Conservation (phyloP, 2,888 invertebrate species). For the Dryocosmus kuriphilus region DNA sequence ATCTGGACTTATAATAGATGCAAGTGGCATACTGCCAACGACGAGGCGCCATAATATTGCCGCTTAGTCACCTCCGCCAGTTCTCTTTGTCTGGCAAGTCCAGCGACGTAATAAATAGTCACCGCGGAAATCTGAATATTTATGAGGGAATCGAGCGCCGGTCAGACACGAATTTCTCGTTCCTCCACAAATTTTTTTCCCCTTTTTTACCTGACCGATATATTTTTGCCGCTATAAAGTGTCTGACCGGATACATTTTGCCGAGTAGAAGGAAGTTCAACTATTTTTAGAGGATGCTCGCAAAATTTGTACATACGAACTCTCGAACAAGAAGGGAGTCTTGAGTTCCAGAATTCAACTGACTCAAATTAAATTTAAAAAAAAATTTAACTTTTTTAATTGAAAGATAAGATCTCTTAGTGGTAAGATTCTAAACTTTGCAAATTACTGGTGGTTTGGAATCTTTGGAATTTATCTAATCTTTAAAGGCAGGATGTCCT, state of each 20-base stretch:
- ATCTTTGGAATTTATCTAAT: not conserved
- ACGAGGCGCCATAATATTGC: conserved; percentile 62
- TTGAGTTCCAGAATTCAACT: conserved; percentile 2
- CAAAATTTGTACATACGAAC: conserved; percentile 10
- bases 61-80: conserved; percentile 49
- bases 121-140: conserved; percentile 51
- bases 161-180: conserved; percentile 34
- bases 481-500: not conserved
- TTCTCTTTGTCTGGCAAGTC: conserved; percentile 51
- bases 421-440: not conserved
- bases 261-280: conserved; percentile 36
- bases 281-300: conserved; percentile 36
- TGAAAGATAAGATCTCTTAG: not conserved
- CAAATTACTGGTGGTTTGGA: not conserved
- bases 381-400: conserved; percentile 6
- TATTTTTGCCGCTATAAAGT: conserved; percentile 18
- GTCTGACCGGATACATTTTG: conserved; percentile 36
- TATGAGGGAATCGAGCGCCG: conserved; percentile 36
- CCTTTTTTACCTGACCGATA: conserved; percentile 37
- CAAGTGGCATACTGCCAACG: conserved; percentile 61
- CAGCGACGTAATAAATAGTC: conserved; percentile 44
- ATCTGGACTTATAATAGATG: conserved; percentile 58
- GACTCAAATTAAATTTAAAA: not conserved
- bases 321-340: conserved; percentile 4
- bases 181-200: conserved; percentile 22